phyloP scores from a whole-genome alignment of 1,140 invertebrate species.

The Anoplolepis gracilipes region DNA sequence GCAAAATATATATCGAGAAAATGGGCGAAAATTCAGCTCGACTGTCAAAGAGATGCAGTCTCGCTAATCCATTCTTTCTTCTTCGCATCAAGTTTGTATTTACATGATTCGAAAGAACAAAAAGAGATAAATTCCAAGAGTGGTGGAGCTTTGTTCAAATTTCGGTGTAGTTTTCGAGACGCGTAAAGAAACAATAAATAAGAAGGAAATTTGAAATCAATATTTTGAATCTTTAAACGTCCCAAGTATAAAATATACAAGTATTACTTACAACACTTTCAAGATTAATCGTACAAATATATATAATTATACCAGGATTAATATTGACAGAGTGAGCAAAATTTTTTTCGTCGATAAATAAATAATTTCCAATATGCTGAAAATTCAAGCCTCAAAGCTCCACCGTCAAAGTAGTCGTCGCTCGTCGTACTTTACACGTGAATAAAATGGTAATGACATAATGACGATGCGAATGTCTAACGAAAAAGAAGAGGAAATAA shows the following conservation, averaged over 20 bases:
- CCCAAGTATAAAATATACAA: not conserved
- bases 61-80: not conserved
- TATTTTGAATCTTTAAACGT: not conserved
- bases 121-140: not conserved
- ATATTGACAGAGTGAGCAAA: not conserved
- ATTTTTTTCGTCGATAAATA: slow-evolving; percentile 18
- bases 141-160: slow-evolving; percentile 2
- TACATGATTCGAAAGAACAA: not conserved
- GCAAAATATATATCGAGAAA: not conserved
- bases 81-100: not conserved
- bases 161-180: not conserved
- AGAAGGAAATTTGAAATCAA: slow-evolving; percentile 17
- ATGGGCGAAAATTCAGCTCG: not conserved
- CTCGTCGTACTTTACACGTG: not conserved
- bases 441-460: not conserved
- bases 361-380: slow-evolving; percentile 2
- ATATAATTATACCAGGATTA: too few relatives aligned
- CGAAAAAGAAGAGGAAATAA: not conserved
- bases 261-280: not conserved
- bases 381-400: slow-evolving; percentile 4
- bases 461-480: not conserved
- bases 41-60: not conserved
- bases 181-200: slow-evolving; percentile 32
- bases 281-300: not conserved
- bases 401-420: not conserved